Base-by-base conservation (phyloP, 2,113 vertebrate genomes). In the Pseudolaguvia tuberculata region DNA sequence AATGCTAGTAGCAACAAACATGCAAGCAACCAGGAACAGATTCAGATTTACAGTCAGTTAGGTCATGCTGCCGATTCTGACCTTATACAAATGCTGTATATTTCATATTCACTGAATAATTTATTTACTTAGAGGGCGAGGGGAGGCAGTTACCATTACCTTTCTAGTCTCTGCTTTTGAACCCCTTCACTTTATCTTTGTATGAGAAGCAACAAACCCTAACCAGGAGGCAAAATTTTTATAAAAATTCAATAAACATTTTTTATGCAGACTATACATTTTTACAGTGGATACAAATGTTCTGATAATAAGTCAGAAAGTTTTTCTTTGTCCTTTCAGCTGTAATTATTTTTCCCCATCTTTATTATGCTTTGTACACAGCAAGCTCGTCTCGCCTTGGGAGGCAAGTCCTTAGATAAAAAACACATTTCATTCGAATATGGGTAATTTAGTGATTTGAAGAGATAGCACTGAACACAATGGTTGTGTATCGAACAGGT, bases 21-120 rank as follows among this genome's bases (percentile, higher is more conserved):
- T 70, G 81, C 79, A 75, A 73, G 79, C 77, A 65, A 53, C 78
- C 63, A 75, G 73, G 81, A 61, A 55, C 29, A 25, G 45, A 23
- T 14, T 21, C 27, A 23, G 17, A 48, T 67, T 12, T 31, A 67
- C 50, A 51, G 29, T 53, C 65, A 72, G 18, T 20, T 21, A 21
- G 35, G 1, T 14, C 52, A 27, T 59, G 70, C 29, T 29, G 48
- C 42, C 39, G n/a, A 47, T 27, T 59, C 70, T 58, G 39, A 58
- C 39, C 21, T 27, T 25, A 25, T 47, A 18, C 23, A 45, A 42
- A 11, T 47, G 17, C 63, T 50, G 23, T 67, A 66, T 66, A 50
- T 50, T 67, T 67, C 48, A 50, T 67, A 23, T 27, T 50, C 23
- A 11, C 23, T 67, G 45, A 50, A 67, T 67, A 48, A 67, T 67